Evolutionary conservation across 1,140 invertebrate genomes (phyloP), one percentile per base, ranked within the genome.

Genomic region (Pseudomyrmex flavicornis): DNA sequence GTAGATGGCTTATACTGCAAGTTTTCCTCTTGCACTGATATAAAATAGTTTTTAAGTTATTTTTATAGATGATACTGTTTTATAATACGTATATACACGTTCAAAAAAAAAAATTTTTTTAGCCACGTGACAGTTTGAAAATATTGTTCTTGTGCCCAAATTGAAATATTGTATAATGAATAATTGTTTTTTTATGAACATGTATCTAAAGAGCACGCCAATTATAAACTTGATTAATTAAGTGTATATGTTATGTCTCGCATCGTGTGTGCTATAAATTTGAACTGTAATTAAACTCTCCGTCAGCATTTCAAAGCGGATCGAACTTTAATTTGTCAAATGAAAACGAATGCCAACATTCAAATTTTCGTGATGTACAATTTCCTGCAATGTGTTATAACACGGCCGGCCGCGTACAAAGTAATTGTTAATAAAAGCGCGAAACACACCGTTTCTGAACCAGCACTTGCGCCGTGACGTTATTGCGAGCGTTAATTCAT

Each of bases 311-410:
- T 65, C 26, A 54, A 22, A 56, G 26, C 44, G 9, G 17, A 66
- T 66, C 26, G 48, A 77, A 77, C 68, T 77, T 77, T 77, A 77
- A 77, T 77, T 77, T 54, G 12, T 54, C 26, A 68, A 8, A 26
- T 35, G 35, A 17, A 77, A 68, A 54, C 61, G 58, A 79, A 79
- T 48, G 58, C 65, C 35, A 59, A 10, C 35, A 12, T 26, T 70
- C 8, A 12, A 58, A 70, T 59, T 79, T 59, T 59, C 54, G 52
- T 17, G 17, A 70, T 48, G 44, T 15, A 66, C 65, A 70, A 58
- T 79, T 59, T 70, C 20, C 52, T n/a, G 5, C n/a, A 15, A 48
- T 12, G 26, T 3, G 48, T 66, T 26, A 44, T 26, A 58, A 58
- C 46, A 52, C 73, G 12, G 10, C 17, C 9, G 26, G 4, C 20